Evolutionary conservation across 2,797 vertebrate species (phyloP).

Genomic region (Columba guinea): DNA sequence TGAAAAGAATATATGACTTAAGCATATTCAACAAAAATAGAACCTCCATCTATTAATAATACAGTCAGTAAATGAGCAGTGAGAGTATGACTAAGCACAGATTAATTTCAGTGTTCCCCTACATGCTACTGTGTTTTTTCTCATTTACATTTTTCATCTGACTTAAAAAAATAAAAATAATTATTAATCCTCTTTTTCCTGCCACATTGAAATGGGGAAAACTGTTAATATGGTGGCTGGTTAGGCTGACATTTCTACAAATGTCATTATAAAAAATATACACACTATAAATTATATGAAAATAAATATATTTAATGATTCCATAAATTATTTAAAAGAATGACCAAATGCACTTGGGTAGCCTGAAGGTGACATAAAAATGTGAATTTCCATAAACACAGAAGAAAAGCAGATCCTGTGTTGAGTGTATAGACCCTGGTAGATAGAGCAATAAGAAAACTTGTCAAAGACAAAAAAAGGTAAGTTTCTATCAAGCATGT

Average conservation of each 20-base stretch:
- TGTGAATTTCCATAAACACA: not conserved
- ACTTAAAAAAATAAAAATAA: not conserved
- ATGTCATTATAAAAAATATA: not conserved
- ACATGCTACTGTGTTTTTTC: not conserved
- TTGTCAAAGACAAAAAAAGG: not conserved
- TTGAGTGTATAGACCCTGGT: not conserved
- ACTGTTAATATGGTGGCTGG: not conserved
- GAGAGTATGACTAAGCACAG: not conserved
- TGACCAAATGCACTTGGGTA: not conserved
- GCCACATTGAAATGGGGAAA: not conserved
- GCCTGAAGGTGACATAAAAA: not conserved
- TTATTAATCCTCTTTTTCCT: not conserved
- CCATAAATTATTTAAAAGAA: not conserved
- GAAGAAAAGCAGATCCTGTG: not conserved
- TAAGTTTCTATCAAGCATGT: not conserved
- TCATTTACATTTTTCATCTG: not conserved
- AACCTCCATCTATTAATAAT: slow-evolving; percentile 32
- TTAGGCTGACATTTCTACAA: not conserved
- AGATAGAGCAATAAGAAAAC: not conserved
- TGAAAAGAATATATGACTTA: slow-evolving; percentile 13
- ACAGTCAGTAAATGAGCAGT: slow-evolving; percentile 21
- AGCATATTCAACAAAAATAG: slow-evolving; percentile 33
- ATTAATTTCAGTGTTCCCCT: slow-evolving; percentile 13
- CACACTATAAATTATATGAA: not conserved
- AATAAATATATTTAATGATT: not conserved